Base-by-base conservation (phyloP, 2,113 vertebrate species). In the Pitta sordida region DNA sequence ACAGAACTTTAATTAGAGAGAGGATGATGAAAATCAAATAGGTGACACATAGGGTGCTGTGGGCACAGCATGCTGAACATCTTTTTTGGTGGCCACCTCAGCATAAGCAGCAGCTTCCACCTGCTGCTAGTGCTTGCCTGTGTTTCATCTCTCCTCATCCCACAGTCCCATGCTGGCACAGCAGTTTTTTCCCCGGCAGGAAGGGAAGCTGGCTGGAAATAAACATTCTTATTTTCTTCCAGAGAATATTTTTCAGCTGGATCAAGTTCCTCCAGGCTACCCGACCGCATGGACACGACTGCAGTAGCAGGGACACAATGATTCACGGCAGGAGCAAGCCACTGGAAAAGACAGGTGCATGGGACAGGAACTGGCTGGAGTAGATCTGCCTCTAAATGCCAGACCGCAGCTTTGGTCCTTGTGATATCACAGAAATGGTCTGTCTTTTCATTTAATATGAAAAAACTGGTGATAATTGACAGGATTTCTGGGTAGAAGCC, bases 391-490 rank as follows among this genome's bases (percentile, higher is more conserved):
- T 62, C 39, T 56, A 82, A 63, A 78, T n/a, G 30, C 48, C 43
- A 49, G n/a, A 55, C 8, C 34, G 22, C 24, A 39, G 37, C 53
- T 59, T 93, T 0, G 2, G 63, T 83, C 93, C 75, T 84, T 63
- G 39, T 49, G 46, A 43, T 73, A 58, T 65, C 59, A 75, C 67
- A 60, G 63, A 86, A 96, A 94, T 81, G 11, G 30, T 91, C 75
- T 79, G 32, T 51, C 67, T 88, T 88, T 88, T 81, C 67, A 86
- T 96, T 96, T 91, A 95, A 94, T 68, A 44, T 90, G 81, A 64
- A 88, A 83, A 97, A 96, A 48, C 15, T n/a, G 84, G 32, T 52
- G 68, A 68, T 94, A 86, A 94, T 76, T 94, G 91, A 85, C 90
- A 84, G 88, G 60, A 59, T 86, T 78, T 93, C 89, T 94, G 53